Percentiles rank a stretch among this genome's conserved stretches.
phyloP scores from a whole-genome alignment of 2,888 invertebrate genomes.

The Oligia fasciuncula region DNA sequence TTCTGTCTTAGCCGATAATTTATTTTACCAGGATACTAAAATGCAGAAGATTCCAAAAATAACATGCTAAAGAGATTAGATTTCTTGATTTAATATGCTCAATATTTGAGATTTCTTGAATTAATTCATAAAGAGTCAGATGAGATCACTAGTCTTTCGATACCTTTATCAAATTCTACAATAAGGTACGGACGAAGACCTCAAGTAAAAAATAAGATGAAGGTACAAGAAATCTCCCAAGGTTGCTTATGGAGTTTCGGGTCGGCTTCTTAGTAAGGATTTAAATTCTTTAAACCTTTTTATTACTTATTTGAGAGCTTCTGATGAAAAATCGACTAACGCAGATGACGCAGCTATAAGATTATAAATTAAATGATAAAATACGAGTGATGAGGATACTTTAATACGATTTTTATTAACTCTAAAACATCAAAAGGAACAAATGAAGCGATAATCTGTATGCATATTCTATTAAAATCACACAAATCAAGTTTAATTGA shows the following conservation, averaged over 20 bases:
- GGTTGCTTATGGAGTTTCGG: constrained; percentile 38
- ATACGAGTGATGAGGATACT: not conserved
- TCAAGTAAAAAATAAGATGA: constrained; percentile 39
- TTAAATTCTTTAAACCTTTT: constrained; percentile 49
- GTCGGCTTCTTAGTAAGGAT: constrained; percentile 35
- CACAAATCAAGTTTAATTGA: not conserved
- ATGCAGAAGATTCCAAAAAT: not conserved
- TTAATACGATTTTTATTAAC: not conserved
- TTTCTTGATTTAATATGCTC: not conserved
- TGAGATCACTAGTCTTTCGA: constrained; percentile 25
- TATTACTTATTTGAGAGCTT: constrained; percentile 35
- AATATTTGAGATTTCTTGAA: not conserved
- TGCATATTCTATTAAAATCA: not conserved
- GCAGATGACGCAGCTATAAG: constrained; percentile 1
- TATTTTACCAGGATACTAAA: not conserved
- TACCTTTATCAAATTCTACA: constrained; percentile 35
- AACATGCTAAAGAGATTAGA: not conserved
- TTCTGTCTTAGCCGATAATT: not conserved
- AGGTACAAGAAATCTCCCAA: constrained; percentile 41
- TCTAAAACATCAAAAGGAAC: not conserved
- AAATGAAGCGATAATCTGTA: not conserved
- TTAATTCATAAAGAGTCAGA: not conserved
- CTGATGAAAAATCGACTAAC: constrained; percentile 33
- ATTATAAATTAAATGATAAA: constrained; percentile 9
- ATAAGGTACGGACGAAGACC: constrained; percentile 44